phyloP scores from a whole-genome alignment of 2,113 vertebrate species.

The Haemorhous mexicanus region DNA sequence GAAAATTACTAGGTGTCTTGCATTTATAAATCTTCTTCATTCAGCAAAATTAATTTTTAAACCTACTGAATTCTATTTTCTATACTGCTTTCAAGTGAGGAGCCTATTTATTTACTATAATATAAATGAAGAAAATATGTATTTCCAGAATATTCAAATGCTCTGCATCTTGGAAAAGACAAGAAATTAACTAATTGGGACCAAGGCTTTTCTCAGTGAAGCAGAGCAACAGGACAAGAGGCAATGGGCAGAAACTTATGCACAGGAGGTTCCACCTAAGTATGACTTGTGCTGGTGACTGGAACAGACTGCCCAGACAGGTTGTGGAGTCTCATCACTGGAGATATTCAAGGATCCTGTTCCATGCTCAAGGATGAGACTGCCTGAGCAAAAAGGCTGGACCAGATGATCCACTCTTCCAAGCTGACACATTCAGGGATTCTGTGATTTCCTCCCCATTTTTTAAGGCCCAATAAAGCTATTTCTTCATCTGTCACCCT shows the following conservation, averaged over 20 bases:
- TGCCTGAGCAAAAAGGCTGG: not conserved
- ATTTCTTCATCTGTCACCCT: not conserved
- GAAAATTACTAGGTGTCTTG: not conserved
- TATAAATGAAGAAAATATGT: not conserved
- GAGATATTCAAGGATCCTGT: not conserved
- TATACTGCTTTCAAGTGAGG: not conserved
- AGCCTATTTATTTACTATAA: not conserved
- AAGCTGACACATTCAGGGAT: not conserved
- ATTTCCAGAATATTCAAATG: not conserved
- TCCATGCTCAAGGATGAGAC: not conserved
- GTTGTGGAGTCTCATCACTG: not conserved
- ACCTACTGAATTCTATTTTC: not conserved
- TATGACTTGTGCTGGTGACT: not conserved
- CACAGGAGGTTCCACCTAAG: not conserved
- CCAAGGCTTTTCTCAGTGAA: fast-evolving
- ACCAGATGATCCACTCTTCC: not conserved
- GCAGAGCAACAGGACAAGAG: not conserved
- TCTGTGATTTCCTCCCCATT: not conserved
- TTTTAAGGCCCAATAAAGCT: not conserved
- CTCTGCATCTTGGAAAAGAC: not conserved
- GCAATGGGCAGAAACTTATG: not conserved
- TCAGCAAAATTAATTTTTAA: not conserved
- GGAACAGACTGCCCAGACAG: not conserved
- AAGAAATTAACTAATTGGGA: not conserved
- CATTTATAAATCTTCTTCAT: not conserved